Evolutionary conservation across 92 coral and sea anemone species (phyloP).

Genomic region (Nematostella vectensis): DNA sequence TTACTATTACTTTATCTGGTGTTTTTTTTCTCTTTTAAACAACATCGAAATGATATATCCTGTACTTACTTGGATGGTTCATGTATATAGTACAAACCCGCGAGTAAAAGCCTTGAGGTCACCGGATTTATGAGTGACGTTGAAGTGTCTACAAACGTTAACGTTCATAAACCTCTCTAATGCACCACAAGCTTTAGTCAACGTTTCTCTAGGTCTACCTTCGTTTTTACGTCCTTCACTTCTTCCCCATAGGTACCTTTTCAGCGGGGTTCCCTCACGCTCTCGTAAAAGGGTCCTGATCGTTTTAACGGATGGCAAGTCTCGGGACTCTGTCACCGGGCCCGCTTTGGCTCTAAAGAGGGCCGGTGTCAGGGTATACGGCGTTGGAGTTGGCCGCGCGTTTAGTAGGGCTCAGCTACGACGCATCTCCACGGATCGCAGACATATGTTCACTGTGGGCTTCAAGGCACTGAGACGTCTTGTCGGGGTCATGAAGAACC

Average conservation of each 20-base stretch:
- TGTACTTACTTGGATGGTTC: no score
- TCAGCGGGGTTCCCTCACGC: constrained; percentile 36
- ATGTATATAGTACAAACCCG: no score
- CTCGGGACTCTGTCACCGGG: constrained; percentile 46
- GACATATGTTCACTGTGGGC: constrained; percentile 47
- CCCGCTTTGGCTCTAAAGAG: constrained; percentile 58
- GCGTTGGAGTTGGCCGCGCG: constrained; percentile 62
- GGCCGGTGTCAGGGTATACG: constrained; percentile 56
- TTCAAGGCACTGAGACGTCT: constrained; percentile 47
- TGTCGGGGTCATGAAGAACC: constrained; percentile 43
- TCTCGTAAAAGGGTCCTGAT: constrained; percentile 32
- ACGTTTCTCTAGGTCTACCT: no score
- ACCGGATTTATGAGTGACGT: no score
- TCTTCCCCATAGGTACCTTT: constrained; percentile 33
- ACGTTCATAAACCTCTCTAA: no score
- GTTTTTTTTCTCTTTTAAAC: no score
- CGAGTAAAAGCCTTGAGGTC: no score
- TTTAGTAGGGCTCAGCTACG: constrained; percentile 35
- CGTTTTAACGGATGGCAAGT: constrained; percentile 76
- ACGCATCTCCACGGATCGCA: constrained; percentile 53
- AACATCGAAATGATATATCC: no score
- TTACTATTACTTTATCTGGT: no score
- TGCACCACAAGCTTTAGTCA: no score
- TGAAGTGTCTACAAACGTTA: no score
- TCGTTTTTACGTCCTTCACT: no score